Conservation (phyloP, 1,140 invertebrate genomes). For the Armadillidium nasatum region DNA sequence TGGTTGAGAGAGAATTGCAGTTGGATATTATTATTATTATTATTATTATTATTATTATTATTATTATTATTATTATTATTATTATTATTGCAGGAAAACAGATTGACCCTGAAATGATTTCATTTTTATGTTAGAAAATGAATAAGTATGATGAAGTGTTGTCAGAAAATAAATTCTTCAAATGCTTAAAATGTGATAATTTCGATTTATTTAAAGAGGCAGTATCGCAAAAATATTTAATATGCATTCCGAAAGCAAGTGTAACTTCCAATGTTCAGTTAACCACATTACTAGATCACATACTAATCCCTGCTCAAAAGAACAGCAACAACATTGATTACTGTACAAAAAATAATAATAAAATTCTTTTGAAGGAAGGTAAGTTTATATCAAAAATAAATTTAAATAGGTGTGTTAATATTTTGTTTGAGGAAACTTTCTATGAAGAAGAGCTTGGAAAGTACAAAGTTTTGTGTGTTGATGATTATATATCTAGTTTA, state of each 20-base stretch:
- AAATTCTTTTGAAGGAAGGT: not conserved
- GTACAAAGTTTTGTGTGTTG: constrained; percentile 4
- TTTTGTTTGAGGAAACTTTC: not conserved
- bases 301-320: not conserved
- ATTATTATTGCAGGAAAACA: too few species aligned
- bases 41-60: too few species aligned
- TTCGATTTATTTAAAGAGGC: not conserved
- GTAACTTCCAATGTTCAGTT: not conserved
- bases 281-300: not conserved
- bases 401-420: not conserved
- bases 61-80: too few species aligned
- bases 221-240: not conserved
- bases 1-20: too few species aligned
- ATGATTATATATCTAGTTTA: not conserved
- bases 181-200: not conserved
- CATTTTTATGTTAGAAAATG: not conserved
- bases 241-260: not conserved
- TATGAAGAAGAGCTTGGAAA: not conserved
- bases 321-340: not conserved
- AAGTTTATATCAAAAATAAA: not conserved
- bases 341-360: not conserved
- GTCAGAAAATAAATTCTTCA: not conserved
- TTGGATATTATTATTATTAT: too few species aligned
- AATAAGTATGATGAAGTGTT: not conserved
- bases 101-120: too few species aligned